A percentile compares a stretch with the other conserved stretches of the same genome.
phyloP scores from a whole-genome alignment of 2,113 vertebrate species.

The Mungos mungo region DNA sequence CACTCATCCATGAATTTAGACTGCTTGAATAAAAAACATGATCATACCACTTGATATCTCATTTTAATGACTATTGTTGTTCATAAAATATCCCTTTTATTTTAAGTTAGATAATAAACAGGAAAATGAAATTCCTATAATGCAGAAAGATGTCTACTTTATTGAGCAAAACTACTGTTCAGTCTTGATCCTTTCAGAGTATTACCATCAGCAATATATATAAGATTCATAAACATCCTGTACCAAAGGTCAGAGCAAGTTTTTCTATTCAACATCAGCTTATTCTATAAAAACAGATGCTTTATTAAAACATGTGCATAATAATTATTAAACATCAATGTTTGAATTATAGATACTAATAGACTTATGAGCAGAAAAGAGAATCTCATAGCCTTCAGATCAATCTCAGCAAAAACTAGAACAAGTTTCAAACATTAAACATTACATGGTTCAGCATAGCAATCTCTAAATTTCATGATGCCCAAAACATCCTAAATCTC shows the following conservation, averaged over 20 bases:
- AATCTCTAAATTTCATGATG: background rate
- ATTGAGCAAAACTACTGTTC: background rate
- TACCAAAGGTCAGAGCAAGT: background rate
- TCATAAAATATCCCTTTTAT: background rate
- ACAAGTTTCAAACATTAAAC: background rate
- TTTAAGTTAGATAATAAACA: background rate
- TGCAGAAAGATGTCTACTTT: background rate
- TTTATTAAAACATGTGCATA: background rate
- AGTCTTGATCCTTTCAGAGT: background rate
- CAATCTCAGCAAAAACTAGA: background rate
- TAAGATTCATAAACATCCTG: background rate
- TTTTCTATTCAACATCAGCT: background rate
- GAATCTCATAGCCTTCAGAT: background rate
- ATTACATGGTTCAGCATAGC: background rate
- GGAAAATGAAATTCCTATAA: conserved; percentile 13
- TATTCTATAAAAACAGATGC: background rate
- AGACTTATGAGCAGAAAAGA: background rate
- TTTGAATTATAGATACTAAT: background rate
- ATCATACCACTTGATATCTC: background rate
- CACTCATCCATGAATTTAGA: background rate
- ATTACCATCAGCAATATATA: background rate
- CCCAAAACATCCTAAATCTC: background rate
- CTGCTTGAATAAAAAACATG: background rate
- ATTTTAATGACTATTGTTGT: background rate
- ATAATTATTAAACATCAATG: background rate